Evolutionary conservation across 2,113 vertebrate genomes (phyloP).

Genomic region (Halichoeres trimaculatus): DNA sequence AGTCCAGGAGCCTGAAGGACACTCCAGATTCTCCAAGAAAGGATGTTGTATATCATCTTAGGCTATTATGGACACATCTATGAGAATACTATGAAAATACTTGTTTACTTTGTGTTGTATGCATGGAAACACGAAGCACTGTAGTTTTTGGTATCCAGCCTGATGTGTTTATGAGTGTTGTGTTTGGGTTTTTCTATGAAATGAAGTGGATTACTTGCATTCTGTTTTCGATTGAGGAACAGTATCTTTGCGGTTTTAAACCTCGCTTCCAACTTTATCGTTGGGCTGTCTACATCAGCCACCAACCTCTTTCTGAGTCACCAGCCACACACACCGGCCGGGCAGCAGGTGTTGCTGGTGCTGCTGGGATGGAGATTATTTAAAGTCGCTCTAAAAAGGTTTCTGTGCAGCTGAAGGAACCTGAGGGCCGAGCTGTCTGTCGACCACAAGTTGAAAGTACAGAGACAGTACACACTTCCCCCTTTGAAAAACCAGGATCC

Average conservation of each 20-base stretch:
- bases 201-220: conserved; percentile 6
- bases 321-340: conserved; percentile 41
- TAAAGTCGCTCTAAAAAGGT: conserved; percentile 79
- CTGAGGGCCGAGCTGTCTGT: conserved; percentile 51
- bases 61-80: too few relatives aligned
- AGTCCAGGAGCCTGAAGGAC: too few relatives aligned
- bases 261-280: conserved; percentile 60
- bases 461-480: conserved; percentile 71
- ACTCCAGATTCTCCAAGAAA: too few relatives aligned
- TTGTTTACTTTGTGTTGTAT: too few relatives aligned
- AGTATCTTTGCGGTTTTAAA: conserved; percentile 68
- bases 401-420: conserved; percentile 70
- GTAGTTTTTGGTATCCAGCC: neutral
- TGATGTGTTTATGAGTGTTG: neutral
- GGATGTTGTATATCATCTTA: too few relatives aligned
- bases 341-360: conserved; percentile 81
- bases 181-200: neutral
- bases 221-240: conserved; percentile 70
- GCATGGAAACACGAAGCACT: neutral
- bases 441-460: conserved; percentile 74
- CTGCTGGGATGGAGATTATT: conserved; percentile 74
- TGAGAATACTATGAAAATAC: too few relatives aligned
- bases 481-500: conserved; percentile 62
- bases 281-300: conserved; percentile 33
- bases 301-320: conserved; percentile 62